These are phyloP conservation scores for Eristalis arbustorum DNA, from an alignment of 2,888 invertebrate species.

Conservation along the genomic window DNA sequence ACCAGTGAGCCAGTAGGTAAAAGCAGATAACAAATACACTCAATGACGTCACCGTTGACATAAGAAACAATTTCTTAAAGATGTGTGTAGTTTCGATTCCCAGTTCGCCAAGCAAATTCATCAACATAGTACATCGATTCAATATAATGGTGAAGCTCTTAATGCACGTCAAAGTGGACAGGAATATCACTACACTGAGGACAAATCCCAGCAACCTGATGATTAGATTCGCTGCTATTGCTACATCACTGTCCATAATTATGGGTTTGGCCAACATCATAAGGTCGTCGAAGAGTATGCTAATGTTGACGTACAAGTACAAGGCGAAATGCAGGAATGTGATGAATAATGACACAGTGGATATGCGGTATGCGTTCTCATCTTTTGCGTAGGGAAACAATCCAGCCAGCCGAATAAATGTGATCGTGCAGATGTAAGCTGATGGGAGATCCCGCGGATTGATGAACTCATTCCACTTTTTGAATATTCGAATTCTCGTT, in stretches of 20 bases:
- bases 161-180: conserved; percentile 49
- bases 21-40: conserved; percentile 8
- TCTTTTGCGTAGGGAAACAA: conserved; percentile 70
- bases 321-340: conserved; percentile 63
- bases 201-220: conserved; percentile 70
- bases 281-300: conserved; percentile 61
- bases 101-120: conserved; percentile 56
- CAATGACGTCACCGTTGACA: neutral
- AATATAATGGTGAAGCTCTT: conserved; percentile 30
- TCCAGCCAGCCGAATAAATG: conserved; percentile 67
- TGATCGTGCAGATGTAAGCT: conserved; percentile 43
- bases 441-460: conserved; percentile 56
- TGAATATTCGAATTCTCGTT: neutral
- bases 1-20: conserved; percentile 71
- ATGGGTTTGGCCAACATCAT: conserved; percentile 71
- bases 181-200: conserved; percentile 64
- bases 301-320: conserved; percentile 71
- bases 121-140: conserved; percentile 60
- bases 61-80: conserved; percentile 49
- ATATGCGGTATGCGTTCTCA: conserved; percentile 43
- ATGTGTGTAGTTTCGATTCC: conserved; percentile 66
- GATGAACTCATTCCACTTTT: conserved; percentile 19
- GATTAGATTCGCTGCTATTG: conserved; percentile 65
- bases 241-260: conserved; percentile 63
- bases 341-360: conserved; percentile 42